Evolutionary conservation across 2,113 vertebrate species (phyloP), one percentile per base, ranked within the genome.

Genomic region (Thymallus thymallus): DNA sequence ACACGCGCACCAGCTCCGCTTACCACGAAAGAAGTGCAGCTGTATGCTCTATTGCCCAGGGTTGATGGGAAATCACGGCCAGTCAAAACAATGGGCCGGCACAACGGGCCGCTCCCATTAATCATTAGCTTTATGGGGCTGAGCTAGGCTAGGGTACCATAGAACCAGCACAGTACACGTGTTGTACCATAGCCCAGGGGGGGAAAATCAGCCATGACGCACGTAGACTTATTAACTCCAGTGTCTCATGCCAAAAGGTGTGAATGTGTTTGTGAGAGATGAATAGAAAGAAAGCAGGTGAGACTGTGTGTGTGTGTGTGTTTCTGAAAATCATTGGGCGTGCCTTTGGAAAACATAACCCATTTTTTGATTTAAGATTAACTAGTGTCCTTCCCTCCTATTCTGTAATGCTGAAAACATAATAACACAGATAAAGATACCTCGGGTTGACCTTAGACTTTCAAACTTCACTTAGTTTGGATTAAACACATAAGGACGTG

Each of bases 121-220:
- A 72, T 72, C 58, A 72, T 72, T 72, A 46, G 60, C 56, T 72
- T 63, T 63, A 63, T 63, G 60, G 35, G 56, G 56, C 56, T 22
- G 13, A 9, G 56, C 56, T 60, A 60, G 1, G 56, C n/a, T 23
- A 58, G 55, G 51, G 3, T 12, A 16, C 69, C 51, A 72, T 32
- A 62, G 32, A 18, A 51, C 20, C n/a, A 62, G n/a, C 71, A 63
- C 71, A 48, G 48, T 18, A 2, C 56, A 61, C 35, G 35, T 41
- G 9, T 62, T 61, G 20, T 16, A 61, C 55, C 56, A 35, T 4
- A 10, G 70, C 55, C 9, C 29, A 22, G 51, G 55, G 69, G 69
- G 23, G 69, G n/a, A n/a, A 5, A 14, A 51, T 51, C 24, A 70
- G 55, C 18, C 58, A 20, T 72, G 70, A 72, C 30, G 13, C 58